Percentiles rank a stretch among this genome's conserved stretches.
Evolutionary conservation across 2,797 vertebrate species (phyloP).

Genomic region (Protosalanx chinensis): DNA sequence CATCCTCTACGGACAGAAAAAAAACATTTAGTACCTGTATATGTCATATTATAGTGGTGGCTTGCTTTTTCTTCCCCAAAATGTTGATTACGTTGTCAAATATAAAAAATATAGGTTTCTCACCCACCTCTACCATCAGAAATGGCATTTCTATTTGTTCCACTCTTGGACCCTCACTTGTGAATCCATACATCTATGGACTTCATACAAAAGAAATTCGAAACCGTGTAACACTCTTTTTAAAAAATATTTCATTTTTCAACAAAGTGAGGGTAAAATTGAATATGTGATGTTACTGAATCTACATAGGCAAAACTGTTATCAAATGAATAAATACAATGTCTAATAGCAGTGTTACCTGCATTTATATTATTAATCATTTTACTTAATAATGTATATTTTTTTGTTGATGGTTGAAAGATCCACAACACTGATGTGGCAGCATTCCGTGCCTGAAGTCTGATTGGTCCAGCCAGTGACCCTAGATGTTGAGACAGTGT

Average conservation of each 20-base stretch:
- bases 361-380: no score
- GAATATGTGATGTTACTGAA: no score
- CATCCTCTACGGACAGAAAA: slow-evolving; percentile 1
- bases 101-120: slow-evolving; percentile 2
- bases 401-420: no score
- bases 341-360: no score
- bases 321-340: no score
- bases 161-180: slow-evolving; percentile 23
- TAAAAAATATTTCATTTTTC: neutral
- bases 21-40: slow-evolving; percentile 15
- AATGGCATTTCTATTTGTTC: slow-evolving; percentile 14
- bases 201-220: slow-evolving; percentile 30
- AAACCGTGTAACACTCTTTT: neutral
- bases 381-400: no score
- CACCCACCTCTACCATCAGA: neutral
- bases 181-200: slow-evolving; percentile 28
- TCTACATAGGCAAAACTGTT: no score
- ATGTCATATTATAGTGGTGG: slow-evolving; percentile 17
- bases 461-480: no score
- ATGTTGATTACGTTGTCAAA: neutral
- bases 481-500: no score
- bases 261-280: no score
- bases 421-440: no score
- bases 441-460: no score
- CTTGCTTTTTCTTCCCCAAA: slow-evolving; percentile 7